These are phyloP conservation scores for Theonella swinhoei DNA, from an alignment of 37 sponge, comb jelly and placozoan genomes.

Conservation along the genomic window DNA sequence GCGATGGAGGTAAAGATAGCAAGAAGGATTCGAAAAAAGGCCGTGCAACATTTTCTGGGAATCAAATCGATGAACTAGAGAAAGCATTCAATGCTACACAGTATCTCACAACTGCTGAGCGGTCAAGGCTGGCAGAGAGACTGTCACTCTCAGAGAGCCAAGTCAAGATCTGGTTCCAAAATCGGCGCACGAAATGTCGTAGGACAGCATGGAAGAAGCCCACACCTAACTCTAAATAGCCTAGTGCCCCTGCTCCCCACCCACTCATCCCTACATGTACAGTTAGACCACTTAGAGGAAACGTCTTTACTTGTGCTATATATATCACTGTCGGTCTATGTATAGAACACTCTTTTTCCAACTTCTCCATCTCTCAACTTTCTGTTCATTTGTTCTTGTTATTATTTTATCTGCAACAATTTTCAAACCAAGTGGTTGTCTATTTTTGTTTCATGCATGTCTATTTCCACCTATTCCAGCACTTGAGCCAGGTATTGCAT, in stretches of 20 bases:
- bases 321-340: too few species aligned
- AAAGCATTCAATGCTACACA: slow-evolving; percentile 77
- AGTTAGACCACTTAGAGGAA: too few species aligned
- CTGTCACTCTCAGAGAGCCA: slow-evolving; percentile 74
- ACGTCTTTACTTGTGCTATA: too few species aligned
- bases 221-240: neutral
- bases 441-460: too few species aligned
- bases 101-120: slow-evolving; percentile 76
- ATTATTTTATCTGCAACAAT: too few species aligned
- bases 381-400: too few species aligned
- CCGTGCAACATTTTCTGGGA: slow-evolving; percentile 76
- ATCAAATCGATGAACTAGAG: slow-evolving; percentile 81
- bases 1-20: slow-evolving; percentile 29
- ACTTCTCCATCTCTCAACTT: too few species aligned
- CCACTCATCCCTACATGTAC: slow-evolving; percentile 19
- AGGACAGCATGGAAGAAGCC: slow-evolving; percentile 81
- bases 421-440: too few species aligned
- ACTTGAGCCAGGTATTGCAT: too few species aligned
- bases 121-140: slow-evolving; percentile 67
- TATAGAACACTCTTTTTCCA: too few species aligned
- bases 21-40: slow-evolving; percentile 68
- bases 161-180: slow-evolving; percentile 88
- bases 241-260: neutral
- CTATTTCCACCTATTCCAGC: too few species aligned
- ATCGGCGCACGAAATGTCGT: slow-evolving; percentile 80